Evolutionary conservation across 1,140 invertebrate genomes (phyloP), one percentile per base, ranked within the genome.

Genomic region (Pentalonia nigronervosa): DNA sequence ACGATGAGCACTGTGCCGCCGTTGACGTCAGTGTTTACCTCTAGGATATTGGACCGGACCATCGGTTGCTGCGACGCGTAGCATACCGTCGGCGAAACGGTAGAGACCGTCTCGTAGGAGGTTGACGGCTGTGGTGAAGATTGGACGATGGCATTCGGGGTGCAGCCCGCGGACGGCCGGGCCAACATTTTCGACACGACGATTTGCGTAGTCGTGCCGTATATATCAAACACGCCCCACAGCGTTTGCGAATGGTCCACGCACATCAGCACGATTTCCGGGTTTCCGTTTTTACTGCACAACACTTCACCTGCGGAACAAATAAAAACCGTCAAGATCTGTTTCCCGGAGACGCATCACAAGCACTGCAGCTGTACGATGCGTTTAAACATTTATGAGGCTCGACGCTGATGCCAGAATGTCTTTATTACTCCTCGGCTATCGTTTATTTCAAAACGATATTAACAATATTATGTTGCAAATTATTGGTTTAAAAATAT

Each of bases 191-290:
- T 93, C 48, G 91, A 93, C 11, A 93, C 91, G 11, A 93, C 91
- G 20, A 99, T 97, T 94, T 97, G 97, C 94, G 98, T 97, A 3
- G 99, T 99, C 93, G 98, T 98, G 1, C 99, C 99, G 94, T 99
- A 99, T 1, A 99, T 97, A 95, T 99, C 99, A 93, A 99, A 98
- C 95, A 99, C 99, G 3, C 98, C 97, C 98, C 98, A 99, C 1
- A 99, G 95, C 94, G 97, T 96, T 30, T 98, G 95, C 0, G 97
- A 98, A 94, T 98, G 97, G 95, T 99, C 99, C 1, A 99, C 98
- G 95, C 99, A 98, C 97, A 99, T 99, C 87, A 99, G 97, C 0
- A 97, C 97, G 0, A 97, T 96, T 0, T 97, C 96, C 1, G 97
- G 96, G 0, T 97, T 97, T n/a, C 97, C 97, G 95, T 99, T 99